A percentile compares a stretch with the other conserved stretches of the same genome.
These are phyloP conservation scores for Apodemus speciosus DNA, from an alignment of 2,113 vertebrate genomes.

Conservation along the genomic window DNA sequence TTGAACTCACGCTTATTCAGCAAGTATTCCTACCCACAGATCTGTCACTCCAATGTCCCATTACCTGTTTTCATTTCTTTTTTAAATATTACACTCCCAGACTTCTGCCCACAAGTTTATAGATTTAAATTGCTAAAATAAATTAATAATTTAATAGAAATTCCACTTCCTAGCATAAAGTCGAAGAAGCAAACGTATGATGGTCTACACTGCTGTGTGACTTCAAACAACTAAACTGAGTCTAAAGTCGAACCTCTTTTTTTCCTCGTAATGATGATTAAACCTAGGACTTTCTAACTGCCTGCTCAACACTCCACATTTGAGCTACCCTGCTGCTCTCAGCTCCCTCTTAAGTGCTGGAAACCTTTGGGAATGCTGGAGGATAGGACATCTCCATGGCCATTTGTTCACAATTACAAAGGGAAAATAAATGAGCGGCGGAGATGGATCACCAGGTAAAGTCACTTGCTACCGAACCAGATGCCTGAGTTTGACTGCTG, in stretches of 20 bases:
- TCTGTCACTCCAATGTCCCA: neutral
- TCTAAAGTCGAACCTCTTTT: neutral
- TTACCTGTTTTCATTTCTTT: neutral
- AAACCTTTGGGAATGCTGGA: neutral
- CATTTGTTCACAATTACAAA: constrained; percentile 2
- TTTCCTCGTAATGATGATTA: neutral
- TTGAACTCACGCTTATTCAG: neutral
- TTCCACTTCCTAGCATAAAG: neutral
- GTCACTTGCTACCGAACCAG: neutral
- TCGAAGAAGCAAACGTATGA: neutral
- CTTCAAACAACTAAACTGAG: neutral
- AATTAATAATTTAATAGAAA: neutral
- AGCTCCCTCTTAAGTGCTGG: neutral
- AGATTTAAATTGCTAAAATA: neutral
- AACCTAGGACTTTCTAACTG: neutral
- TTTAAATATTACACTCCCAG: neutral
- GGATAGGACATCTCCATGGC: neutral
- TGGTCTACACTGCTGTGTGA: neutral
- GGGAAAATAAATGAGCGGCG: neutral
- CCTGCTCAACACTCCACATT: rapidly evolving
- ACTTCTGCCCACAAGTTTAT: neutral
- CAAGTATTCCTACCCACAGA: neutral
- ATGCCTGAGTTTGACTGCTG: neutral
- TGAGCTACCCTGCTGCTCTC: neutral
- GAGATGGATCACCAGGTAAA: neutral